phyloP scores from a whole-genome alignment of 2,797 vertebrate species.

The Poeciliopsis paucimaculata region DNA sequence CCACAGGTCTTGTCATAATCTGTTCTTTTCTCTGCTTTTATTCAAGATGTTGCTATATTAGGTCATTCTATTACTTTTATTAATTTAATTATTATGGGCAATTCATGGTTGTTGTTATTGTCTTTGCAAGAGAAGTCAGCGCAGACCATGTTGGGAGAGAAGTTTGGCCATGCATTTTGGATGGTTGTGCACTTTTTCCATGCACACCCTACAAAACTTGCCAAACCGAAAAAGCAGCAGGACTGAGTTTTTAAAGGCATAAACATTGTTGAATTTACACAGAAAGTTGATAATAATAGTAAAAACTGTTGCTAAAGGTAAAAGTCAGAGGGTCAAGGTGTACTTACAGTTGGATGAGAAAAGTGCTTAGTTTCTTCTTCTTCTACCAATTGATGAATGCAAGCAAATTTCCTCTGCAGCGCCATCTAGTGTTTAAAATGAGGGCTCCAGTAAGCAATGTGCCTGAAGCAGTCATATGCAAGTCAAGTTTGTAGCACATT shows the following conservation, averaged over 20 bases:
- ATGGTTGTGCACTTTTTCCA: not conserved
- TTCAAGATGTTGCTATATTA: not conserved
- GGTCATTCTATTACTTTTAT: not conserved
- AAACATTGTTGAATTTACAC: not conserved
- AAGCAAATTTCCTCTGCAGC: not conserved
- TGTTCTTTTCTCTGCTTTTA: not conserved
- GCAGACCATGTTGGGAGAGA: not conserved
- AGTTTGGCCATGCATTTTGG: not conserved
- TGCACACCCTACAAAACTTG: not conserved
- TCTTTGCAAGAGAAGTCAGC: not conserved
- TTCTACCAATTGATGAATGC: not conserved
- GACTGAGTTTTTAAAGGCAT: not conserved
- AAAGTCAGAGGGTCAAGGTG: not conserved
- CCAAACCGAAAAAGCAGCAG: not conserved
- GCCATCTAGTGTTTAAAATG: not conserved
- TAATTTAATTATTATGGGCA: not conserved
- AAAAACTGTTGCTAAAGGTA: not conserved
- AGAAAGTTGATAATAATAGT: not conserved
- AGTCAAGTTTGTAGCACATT: not conserved
- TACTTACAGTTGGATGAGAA: not conserved
- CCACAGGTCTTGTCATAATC: not conserved
- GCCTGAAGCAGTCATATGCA: not conserved
- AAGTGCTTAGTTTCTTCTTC: not conserved
- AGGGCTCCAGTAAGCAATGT: not conserved
- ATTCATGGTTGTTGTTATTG: not conserved